Evolutionary conservation across 1,140 invertebrate species (phyloP), one percentile per base, ranked within the genome.

Genomic region (Heliconius eleuchia): DNA sequence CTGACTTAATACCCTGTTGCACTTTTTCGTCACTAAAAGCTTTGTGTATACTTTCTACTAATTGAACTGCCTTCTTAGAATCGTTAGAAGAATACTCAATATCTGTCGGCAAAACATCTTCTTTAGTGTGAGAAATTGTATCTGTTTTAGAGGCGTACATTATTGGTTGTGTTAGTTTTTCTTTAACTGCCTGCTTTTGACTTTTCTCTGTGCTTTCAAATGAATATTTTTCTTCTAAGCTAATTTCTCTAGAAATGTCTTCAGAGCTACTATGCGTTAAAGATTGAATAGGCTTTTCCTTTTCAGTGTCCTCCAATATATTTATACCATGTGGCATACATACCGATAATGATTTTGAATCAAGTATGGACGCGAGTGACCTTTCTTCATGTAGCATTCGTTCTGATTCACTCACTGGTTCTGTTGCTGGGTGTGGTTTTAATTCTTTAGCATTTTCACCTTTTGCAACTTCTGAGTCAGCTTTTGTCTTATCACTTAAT

Each of bases 171-270:
- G 11, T 30, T 30, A 30, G 60, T 70, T 66, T 77, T 39, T 83
- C 50, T 77, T 52, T 30, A 52, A 71, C 73, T 19, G 18, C 37
- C n/a, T 34, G 73, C 84, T 86, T 86, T 76, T 86, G 82, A 27
- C 80, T 77, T 81, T 94, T 94, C 85, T 93, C 92, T 60, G 86
- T 84, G 34, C 87, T 86, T 86, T 94, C 93, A 85, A 83, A 92
- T 76, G 88, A 93, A 79, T 92, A 90, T 87, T 94, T 94, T 86
- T 94, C 92, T 87, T 94, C 91, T 72, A 92, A 86, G 71, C 90
- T 93, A 9, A 88, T 78, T 86, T 93, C 92, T 83, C 88, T 93
- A 3, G 92, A 94, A n/a, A 94, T 74, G 73, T 94, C 92, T 85
- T 94, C 92, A 13, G 91, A 93, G 76, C 92, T 92, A 71, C 88